Conservation (phyloP, 30 jellyfish, hydroid and myxozoan species). For the Rhopilema esculentum region DNA sequence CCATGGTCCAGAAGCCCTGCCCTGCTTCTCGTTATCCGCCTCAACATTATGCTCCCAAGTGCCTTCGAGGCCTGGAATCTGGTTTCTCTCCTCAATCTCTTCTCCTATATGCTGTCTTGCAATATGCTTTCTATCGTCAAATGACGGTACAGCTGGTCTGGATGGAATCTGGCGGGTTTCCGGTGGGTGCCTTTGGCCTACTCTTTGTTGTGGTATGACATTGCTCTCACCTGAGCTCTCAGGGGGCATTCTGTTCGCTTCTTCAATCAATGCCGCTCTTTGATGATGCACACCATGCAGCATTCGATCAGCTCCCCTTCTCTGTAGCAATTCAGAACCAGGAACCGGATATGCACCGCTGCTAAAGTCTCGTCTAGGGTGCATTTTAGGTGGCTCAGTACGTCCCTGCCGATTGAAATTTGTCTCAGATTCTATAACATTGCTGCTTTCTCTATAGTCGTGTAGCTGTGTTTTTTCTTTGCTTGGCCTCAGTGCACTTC, state of each 20-base stretch:
- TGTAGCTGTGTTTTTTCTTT: neutral
- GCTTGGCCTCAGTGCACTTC: neutral
- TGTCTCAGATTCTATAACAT: neutral
- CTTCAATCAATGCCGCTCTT: neutral
- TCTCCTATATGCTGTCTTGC: neutral
- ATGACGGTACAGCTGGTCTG: neutral
- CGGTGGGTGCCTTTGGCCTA: neutral
- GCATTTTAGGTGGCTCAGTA: neutral
- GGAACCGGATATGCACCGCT: neutral
- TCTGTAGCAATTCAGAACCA: neutral
- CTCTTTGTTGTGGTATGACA: neutral
- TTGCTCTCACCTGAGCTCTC: neutral
- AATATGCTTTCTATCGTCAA: neutral
- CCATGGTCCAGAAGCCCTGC: neutral
- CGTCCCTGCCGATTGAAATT: neutral
- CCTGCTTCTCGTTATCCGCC: slow-evolving; percentile 1
- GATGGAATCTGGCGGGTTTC: neutral
- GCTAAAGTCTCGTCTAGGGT: neutral
- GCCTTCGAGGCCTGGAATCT: slow-evolving; percentile 1
- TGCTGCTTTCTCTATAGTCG: neutral
- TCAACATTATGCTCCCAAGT: neutral
- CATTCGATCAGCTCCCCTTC: neutral
- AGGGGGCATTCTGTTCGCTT: neutral
- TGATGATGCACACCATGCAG: neutral
- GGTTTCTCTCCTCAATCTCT: neutral